These are phyloP conservation scores for Epiblema foenella DNA, from an alignment of 2,888 invertebrate genomes.

Conservation along the genomic window DNA sequence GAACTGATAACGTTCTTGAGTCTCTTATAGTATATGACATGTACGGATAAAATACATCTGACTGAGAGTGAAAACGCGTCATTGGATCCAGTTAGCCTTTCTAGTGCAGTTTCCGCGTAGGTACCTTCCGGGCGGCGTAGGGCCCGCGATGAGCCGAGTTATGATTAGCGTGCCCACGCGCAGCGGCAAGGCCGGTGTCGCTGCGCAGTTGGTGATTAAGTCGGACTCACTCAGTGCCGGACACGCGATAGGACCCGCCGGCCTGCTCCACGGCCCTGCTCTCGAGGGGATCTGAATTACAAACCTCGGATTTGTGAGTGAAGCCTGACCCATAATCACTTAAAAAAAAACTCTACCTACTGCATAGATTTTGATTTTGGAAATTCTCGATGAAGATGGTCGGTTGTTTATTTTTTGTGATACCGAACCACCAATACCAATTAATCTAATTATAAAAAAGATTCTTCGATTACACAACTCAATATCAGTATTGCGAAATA, in stretches of 20 bases:
- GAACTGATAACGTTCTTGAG: not conserved
- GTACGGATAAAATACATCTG: constrained; percentile 4
- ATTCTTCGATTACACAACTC: not conserved
- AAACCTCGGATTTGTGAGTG: constrained; percentile 21
- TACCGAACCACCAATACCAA: not conserved
- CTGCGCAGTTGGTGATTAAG: constrained; percentile 83
- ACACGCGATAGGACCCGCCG: constrained; percentile 69
- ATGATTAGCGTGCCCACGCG: constrained; percentile 78
- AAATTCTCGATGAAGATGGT: not conserved
- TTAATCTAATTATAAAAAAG: no score
- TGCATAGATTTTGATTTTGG: no score
- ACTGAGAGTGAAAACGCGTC: constrained; percentile 36
- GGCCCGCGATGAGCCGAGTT: constrained; percentile 70
- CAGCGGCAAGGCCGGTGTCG: constrained; percentile 68
- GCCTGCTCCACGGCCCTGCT: constrained; percentile 55
- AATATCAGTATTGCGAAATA: constrained; percentile 17
- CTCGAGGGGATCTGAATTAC: constrained; percentile 45
- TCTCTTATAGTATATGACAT: not conserved
- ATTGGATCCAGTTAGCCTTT: constrained; percentile 36
- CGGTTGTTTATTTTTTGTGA: not conserved
- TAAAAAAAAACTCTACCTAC: no score
- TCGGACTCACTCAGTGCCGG: constrained; percentile 74
- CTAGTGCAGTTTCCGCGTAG: constrained; percentile 46
- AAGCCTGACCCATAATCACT: constrained; percentile 8
- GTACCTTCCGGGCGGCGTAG: constrained; percentile 49